These are phyloP conservation scores for Trisateles emortualis DNA, from an alignment of 2,888 invertebrate genomes.

Conservation along the genomic window DNA sequence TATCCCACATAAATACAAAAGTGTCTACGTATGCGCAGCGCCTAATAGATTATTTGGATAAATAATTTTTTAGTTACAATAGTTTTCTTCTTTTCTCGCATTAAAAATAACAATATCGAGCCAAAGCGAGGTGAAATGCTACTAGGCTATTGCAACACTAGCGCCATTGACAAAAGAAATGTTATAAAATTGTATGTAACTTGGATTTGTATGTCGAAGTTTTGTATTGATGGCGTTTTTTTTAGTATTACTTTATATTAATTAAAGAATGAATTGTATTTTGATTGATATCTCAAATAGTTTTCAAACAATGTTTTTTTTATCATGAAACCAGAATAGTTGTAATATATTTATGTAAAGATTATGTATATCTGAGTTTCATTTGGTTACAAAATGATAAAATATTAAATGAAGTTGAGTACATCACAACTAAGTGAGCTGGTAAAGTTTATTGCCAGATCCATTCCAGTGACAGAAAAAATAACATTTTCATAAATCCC, in stretches of 20 bases:
- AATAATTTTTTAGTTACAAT: not conserved
- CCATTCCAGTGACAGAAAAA: too few species aligned
- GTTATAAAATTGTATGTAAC: constrained; percentile 17
- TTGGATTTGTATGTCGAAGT: constrained; percentile 7
- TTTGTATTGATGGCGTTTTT: constrained; percentile 10
- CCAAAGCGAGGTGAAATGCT: constrained; percentile 4
- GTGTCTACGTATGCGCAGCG: too few species aligned
- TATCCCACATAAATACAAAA: too few species aligned
- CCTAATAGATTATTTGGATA: not conserved
- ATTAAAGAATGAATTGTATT: constrained; percentile 20
- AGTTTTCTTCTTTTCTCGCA: not conserved
- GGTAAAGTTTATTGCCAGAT: too few species aligned
- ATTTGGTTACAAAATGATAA: too few species aligned
- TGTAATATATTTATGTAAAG: too few species aligned
- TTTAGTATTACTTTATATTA: constrained; percentile 31
- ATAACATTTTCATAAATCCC: too few species aligned
- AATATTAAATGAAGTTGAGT: too few species aligned
- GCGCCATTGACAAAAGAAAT: constrained; percentile 14
- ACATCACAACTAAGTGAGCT: too few species aligned
- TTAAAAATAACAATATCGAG: not conserved
- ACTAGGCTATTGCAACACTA: constrained; percentile 4
- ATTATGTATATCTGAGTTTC: too few species aligned
- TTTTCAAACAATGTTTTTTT: constrained; percentile 25
- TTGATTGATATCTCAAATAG: constrained; percentile 45
- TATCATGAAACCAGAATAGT: constrained; percentile 6